Evolutionary conservation across 2,888 invertebrate species (phyloP).

Genomic region (Drosophila mulleri): DNA sequence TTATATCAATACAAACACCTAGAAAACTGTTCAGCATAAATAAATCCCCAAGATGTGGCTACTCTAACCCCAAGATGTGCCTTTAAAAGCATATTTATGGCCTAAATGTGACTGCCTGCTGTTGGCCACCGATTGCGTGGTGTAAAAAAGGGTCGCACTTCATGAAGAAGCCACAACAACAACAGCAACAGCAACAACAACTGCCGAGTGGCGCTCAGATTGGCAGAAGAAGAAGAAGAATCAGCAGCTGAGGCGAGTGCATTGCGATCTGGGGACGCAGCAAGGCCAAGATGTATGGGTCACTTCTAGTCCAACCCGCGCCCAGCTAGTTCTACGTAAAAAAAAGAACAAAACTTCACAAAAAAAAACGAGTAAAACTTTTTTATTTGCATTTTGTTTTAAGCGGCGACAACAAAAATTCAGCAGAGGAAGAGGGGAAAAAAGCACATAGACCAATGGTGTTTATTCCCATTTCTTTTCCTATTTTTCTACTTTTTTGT

Average conservation of each 20-base stretch:
- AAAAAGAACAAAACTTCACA: slow-evolving; percentile 27
- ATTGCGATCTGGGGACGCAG: slow-evolving; percentile 6
- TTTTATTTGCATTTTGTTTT: slow-evolving; percentile 80
- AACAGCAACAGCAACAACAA: slow-evolving; percentile 8
- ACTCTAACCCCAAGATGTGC: not conserved
- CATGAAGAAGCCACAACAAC: slow-evolving; percentile 17
- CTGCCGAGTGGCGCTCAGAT: slow-evolving; percentile 27
- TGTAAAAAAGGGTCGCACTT: slow-evolving; percentile 27
- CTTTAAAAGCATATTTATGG: slow-evolving; percentile 14
- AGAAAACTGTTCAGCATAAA: not conserved
- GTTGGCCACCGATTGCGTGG: slow-evolving; percentile 20
- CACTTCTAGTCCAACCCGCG: slow-evolving; percentile 37
- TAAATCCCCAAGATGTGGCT: not conserved
- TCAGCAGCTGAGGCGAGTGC: not conserved
- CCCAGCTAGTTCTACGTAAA: slow-evolving; percentile 57
- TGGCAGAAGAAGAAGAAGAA: slow-evolving; percentile 18
- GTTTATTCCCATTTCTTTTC: slow-evolving; percentile 44
- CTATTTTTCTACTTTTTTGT: slow-evolving; percentile 8
- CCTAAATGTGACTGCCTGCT: slow-evolving; percentile 7
- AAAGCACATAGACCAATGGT: slow-evolving; percentile 62
- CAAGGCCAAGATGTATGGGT: slow-evolving; percentile 38
- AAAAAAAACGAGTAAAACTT: slow-evolving; percentile 42
- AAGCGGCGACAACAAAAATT: slow-evolving; percentile 40
- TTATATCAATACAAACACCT: not conserved
- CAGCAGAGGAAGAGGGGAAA: not conserved